phyloP scores from a whole-genome alignment of 2,113 vertebrate species.

The Mionectes macconnelli region DNA sequence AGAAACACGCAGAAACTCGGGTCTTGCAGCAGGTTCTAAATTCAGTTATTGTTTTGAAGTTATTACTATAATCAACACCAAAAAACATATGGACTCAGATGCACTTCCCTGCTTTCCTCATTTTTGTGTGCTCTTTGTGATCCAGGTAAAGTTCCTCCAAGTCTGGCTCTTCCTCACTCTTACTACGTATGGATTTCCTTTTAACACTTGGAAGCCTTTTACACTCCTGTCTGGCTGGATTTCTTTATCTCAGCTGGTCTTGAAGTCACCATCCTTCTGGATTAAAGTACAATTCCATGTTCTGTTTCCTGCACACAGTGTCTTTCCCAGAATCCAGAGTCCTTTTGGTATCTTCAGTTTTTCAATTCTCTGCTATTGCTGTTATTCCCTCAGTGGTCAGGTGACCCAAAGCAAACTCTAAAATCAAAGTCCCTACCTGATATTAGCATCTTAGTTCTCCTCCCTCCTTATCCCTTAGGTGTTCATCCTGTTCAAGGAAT shows the following conservation, averaged over 20 bases:
- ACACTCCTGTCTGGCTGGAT: neutral
- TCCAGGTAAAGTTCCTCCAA: neutral
- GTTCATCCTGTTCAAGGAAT: neutral
- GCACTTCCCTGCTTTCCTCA: neutral
- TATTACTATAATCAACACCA: neutral
- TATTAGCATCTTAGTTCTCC: neutral
- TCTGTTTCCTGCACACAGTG: neutral
- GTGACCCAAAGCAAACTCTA: neutral
- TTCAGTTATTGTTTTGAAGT: neutral
- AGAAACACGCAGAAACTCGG: neutral
- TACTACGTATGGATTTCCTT: neutral
- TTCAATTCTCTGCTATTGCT: neutral
- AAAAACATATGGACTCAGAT: neutral
- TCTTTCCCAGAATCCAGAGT: neutral
- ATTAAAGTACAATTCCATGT: neutral
- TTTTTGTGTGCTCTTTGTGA: neutral
- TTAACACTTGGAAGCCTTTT: neutral
- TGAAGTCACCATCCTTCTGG: neutral
- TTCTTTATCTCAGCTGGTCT: neutral
- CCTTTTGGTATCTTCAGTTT: neutral
- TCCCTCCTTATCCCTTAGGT: neutral
- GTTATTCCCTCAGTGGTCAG: neutral
- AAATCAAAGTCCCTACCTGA: neutral
- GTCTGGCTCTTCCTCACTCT: neutral
- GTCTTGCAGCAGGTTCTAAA: neutral